Evolutionary conservation across 2,797 vertebrate genomes (phyloP).

Genomic region (Carduelis carduelis): DNA sequence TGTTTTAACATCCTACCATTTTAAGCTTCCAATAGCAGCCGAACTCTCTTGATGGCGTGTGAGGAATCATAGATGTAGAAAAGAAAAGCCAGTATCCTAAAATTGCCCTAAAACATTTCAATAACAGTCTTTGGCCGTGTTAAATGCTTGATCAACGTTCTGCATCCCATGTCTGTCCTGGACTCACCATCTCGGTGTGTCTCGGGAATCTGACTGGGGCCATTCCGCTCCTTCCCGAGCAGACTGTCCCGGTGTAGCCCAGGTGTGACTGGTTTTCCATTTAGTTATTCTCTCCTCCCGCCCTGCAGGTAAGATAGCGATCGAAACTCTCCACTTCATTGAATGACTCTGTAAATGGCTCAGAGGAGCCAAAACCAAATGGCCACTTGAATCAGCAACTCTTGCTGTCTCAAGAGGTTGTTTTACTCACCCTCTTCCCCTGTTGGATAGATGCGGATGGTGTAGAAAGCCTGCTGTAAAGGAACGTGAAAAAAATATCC

Average conservation of each 20-base stretch:
- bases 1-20: neutral
- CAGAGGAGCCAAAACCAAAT: neutral
- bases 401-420: too few relatives aligned
- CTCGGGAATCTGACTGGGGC: too few relatives aligned
- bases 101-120: neutral
- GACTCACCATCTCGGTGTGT: neutral
- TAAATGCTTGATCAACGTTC: neutral
- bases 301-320: accelerated
- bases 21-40: too few relatives aligned
- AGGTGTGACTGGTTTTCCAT: neutral
- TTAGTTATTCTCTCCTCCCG: neutral
- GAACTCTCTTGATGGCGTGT: neutral
- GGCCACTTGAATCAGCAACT: neutral
- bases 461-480: neutral
- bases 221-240: neutral
- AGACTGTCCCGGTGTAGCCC: too few relatives aligned
- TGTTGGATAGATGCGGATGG: accelerated
- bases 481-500: accelerated
- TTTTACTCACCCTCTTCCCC: neutral
- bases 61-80: neutral
- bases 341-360: accelerated
- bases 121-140: neutral
- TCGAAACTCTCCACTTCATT: accelerated
- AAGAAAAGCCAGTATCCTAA: neutral
- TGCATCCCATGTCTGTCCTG: neutral